Evolutionary conservation across 2,888 invertebrate species (phyloP).

Genomic region (Lepidonotus clava): DNA sequence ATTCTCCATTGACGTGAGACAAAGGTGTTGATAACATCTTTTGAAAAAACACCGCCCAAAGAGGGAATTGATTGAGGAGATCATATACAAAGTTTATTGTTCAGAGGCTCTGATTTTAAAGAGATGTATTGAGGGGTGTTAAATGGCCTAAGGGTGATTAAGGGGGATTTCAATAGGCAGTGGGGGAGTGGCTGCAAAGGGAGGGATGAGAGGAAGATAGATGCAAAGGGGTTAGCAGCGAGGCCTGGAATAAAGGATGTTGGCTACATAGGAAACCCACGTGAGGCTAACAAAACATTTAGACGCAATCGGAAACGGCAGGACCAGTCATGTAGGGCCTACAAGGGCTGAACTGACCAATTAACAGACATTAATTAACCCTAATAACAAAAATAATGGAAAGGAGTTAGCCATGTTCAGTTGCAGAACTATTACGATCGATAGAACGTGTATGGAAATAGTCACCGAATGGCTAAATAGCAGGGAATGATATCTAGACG

Average conservation of each 20-base stretch:
- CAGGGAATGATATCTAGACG: too few relatives aligned
- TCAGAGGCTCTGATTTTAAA: conserved; percentile 20
- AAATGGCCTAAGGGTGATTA: neutral
- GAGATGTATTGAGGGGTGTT: neutral
- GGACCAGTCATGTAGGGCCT: too few relatives aligned
- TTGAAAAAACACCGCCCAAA: neutral
- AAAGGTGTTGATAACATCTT: conserved; percentile 37
- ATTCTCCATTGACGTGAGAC: neutral
- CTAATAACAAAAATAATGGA: too few relatives aligned
- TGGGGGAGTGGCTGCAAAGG: neutral
- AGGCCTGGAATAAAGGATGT: neutral
- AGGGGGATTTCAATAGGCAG: neutral
- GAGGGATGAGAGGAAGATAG: neutral
- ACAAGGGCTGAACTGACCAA: too few relatives aligned
- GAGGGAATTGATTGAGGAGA: conserved; percentile 23
- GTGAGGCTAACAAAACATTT: too few relatives aligned
- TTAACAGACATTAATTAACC: too few relatives aligned
- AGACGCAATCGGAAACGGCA: too few relatives aligned
- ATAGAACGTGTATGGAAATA: too few relatives aligned
- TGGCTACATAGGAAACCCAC: too few relatives aligned
- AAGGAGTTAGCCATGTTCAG: too few relatives aligned
- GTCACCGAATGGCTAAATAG: too few relatives aligned
- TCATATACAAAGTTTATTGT: neutral
- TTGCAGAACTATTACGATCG: too few relatives aligned
- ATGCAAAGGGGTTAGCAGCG: neutral